phyloP scores from a whole-genome alignment of 2,888 invertebrate species.

The Acholoe squamosa region DNA sequence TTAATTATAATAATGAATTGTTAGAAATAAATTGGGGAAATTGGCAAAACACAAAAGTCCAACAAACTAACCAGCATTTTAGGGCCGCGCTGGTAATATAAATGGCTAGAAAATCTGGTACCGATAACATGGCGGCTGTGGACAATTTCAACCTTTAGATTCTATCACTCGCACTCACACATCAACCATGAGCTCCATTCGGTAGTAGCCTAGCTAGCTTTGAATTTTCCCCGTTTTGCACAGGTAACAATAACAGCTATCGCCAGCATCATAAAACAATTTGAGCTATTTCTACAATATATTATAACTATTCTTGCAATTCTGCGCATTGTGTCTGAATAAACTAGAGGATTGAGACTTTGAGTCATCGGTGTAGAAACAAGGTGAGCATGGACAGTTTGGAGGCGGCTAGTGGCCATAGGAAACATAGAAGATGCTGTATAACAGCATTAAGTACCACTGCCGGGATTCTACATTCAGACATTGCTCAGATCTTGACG shows the following conservation, averaged over 20 bases:
- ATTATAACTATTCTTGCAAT: not conserved
- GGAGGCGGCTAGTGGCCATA: not conserved
- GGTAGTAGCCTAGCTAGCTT: not conserved
- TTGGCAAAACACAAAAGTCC: not conserved
- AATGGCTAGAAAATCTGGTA: conserved; percentile 16
- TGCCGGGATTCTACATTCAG: not conserved
- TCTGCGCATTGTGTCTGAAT: not conserved
- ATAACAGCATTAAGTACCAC: conserved; percentile 51
- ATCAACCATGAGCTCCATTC: not conserved
- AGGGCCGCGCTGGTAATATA: conserved; percentile 9
- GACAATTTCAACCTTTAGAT: conserved; percentile 23
- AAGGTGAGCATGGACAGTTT: not conserved
- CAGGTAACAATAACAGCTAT: conserved; percentile 29
- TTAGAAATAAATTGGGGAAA: not conserved
- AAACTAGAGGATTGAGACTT: conserved; percentile 46
- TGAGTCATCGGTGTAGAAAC: conserved; percentile 4
- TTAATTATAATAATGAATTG: not conserved
- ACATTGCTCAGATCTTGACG: not conserved
- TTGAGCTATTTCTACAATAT: conserved; percentile 22
- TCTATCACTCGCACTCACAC: not conserved
- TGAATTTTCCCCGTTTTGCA: conserved; percentile 1
- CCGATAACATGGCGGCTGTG: not conserved
- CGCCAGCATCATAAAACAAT: not conserved
- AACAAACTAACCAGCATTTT: not conserved
- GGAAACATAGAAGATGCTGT: not conserved